Conservation (phyloP, 2,113 vertebrate genomes). For the Cryptotis parvus region DNA sequence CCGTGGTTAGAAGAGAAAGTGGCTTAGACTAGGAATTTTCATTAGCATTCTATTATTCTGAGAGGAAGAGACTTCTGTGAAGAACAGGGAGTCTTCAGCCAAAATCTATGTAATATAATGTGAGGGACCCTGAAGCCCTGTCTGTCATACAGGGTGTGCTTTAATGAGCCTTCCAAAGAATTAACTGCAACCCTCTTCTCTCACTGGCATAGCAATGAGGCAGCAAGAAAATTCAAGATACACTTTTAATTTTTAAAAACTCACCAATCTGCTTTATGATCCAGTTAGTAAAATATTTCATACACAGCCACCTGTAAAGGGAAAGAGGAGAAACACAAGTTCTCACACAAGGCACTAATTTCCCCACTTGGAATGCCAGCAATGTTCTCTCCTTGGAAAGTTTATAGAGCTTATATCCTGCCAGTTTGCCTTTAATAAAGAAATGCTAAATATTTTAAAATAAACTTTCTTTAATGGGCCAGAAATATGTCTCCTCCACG, state of each 20-base stretch:
- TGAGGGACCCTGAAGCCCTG: neutral
- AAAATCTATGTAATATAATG: neutral
- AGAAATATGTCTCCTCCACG: slow-evolving; percentile 80
- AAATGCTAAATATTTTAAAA: slow-evolving; percentile 88
- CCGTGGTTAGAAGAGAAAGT: neutral
- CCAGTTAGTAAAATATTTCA: slow-evolving; percentile 77
- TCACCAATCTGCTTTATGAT: slow-evolving; percentile 63
- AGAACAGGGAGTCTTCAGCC: neutral
- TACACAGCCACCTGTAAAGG: slow-evolving; percentile 75
- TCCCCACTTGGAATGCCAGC: slow-evolving; percentile 81
- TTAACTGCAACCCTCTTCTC: neutral
- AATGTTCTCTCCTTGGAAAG: slow-evolving; percentile 85
- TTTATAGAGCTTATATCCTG: slow-evolving; percentile 88
- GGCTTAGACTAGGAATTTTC: neutral
- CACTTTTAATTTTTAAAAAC: slow-evolving; percentile 62
- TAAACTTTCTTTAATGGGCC: slow-evolving; percentile 85
- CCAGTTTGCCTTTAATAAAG: slow-evolving; percentile 86
- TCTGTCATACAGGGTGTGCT: neutral
- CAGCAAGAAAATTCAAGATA: slow-evolving; percentile 41
- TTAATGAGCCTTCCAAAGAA: neutral
- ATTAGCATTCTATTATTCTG: neutral
- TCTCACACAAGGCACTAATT: slow-evolving; percentile 83
- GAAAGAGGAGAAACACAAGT: slow-evolving; percentile 78
- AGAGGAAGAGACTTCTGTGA: neutral
- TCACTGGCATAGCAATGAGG: neutral